Evolutionary conservation across 2,113 vertebrate species (phyloP).

Genomic region (Saimiri boliviensis): DNA sequence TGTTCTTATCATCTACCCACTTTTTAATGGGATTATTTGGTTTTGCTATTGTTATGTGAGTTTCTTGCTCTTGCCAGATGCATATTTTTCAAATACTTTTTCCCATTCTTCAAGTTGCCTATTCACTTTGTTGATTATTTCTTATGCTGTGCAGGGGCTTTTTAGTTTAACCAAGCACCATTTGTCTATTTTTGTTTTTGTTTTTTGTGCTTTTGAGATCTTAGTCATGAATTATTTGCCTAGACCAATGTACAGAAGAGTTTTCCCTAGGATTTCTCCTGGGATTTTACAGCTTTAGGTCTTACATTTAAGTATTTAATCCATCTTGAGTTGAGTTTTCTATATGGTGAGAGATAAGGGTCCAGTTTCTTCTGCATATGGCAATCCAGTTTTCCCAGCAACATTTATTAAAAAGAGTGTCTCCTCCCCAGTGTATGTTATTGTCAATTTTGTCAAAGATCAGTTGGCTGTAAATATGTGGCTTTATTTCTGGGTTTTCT

Average conservation of each 20-base stretch:
- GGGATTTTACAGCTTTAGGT: background rate
- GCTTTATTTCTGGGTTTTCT: background rate
- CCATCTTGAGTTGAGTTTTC: background rate
- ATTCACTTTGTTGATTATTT: background rate
- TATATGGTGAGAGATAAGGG: background rate
- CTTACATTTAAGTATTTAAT: background rate
- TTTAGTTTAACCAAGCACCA: background rate
- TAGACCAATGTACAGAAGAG: background rate
- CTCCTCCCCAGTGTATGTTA: background rate
- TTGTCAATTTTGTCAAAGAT: background rate
- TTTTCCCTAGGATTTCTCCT: background rate
- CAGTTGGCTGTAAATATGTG: background rate
- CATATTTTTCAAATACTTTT: background rate
- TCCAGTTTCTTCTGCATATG: background rate
- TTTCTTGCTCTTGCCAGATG: background rate
- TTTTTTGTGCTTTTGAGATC: background rate
- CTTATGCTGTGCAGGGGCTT: background rate
- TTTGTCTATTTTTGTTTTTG: background rate
- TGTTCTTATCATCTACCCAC: background rate
- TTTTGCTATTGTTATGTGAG: background rate
- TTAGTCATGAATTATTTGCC: background rate
- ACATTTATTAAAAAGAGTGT: background rate
- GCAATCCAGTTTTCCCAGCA: background rate
- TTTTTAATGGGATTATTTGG: background rate
- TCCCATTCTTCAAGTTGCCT: background rate